phyloP scores from a whole-genome alignment of 2,888 invertebrate genomes.

The Dicranocentrus wangi region DNA sequence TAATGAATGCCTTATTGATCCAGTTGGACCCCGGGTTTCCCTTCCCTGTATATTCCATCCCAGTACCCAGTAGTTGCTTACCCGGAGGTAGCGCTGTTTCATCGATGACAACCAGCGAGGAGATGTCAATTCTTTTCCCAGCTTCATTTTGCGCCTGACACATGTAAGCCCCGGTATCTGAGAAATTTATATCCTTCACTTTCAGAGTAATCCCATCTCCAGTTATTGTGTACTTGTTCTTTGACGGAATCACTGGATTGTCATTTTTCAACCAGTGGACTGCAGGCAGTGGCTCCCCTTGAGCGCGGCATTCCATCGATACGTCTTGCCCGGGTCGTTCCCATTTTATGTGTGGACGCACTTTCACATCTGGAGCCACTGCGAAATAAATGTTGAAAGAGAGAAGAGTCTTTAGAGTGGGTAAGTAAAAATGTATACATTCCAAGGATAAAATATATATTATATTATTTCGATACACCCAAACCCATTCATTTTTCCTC shows the following conservation, averaged over 20 bases:
- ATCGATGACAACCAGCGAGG: constrained; percentile 83
- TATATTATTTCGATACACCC: not conserved
- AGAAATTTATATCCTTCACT: constrained; percentile 80
- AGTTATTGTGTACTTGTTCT: constrained; percentile 79
- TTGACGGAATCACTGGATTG: constrained; percentile 78
- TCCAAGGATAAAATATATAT: not conserved
- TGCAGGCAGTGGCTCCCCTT: constrained; percentile 61
- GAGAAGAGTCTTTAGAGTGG: no score
- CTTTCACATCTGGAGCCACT: constrained; percentile 84
- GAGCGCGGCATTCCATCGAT: constrained; percentile 79
- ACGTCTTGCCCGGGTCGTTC: constrained; percentile 81
- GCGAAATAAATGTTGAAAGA: constrained; percentile 70
- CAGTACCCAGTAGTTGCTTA: constrained; percentile 52
- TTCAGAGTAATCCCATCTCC: constrained; percentile 82
- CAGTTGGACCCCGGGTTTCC: constrained; percentile 2
- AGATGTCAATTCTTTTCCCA: constrained; percentile 82
- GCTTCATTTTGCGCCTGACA: constrained; percentile 83
- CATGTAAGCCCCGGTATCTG: constrained; percentile 86
- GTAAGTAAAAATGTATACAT: no score
- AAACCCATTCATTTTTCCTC: constrained; percentile 22
- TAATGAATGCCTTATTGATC: constrained; percentile 5
- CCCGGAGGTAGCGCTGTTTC: constrained; percentile 80
- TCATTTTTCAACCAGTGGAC: constrained; percentile 85
- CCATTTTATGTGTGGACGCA: constrained; percentile 82
- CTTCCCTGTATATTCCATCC: constrained; percentile 14